phyloP scores from a whole-genome alignment of 2,888 invertebrate genomes.

The Rambutsinella grinnellia region DNA sequence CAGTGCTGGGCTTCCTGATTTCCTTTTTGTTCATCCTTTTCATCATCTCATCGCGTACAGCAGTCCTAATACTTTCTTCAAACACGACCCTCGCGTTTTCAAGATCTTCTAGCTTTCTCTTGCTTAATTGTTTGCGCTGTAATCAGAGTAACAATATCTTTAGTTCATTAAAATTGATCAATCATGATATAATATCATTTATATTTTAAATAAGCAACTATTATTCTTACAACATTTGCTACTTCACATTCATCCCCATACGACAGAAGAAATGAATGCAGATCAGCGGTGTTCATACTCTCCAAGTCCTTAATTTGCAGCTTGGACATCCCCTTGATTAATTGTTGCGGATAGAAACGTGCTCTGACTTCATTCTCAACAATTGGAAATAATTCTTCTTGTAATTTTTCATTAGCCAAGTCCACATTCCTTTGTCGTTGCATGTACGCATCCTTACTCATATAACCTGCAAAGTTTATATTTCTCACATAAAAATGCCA shows the following conservation, averaged over 20 bases:
- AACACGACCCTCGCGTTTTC: no score
- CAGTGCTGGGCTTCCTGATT: no score
- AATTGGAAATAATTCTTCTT: not conserved
- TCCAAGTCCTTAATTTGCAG: not conserved
- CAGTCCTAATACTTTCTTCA: no score
- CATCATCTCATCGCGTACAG: no score
- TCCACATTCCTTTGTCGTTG: not conserved
- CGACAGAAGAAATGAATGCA: not conserved
- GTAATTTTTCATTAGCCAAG: not conserved
- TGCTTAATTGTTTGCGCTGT: no score
- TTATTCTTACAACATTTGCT: not conserved
- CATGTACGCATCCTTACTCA: not conserved
- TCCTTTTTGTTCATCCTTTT: no score
- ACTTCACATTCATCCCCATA: not conserved
- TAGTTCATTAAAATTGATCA: not conserved
- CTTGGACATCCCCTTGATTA: not conserved
- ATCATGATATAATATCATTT: not conserved
- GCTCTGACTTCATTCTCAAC: conserved; percentile 8
- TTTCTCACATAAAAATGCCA: not conserved
- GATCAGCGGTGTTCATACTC: not conserved
- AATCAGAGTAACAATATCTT: no score
- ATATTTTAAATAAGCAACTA: not conserved
- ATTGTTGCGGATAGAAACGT: not conserved
- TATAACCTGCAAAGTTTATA: no score
- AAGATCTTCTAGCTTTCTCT: no score